phyloP scores from a whole-genome alignment of 2,797 vertebrate species.

The Arctocebus calabarensis region DNA sequence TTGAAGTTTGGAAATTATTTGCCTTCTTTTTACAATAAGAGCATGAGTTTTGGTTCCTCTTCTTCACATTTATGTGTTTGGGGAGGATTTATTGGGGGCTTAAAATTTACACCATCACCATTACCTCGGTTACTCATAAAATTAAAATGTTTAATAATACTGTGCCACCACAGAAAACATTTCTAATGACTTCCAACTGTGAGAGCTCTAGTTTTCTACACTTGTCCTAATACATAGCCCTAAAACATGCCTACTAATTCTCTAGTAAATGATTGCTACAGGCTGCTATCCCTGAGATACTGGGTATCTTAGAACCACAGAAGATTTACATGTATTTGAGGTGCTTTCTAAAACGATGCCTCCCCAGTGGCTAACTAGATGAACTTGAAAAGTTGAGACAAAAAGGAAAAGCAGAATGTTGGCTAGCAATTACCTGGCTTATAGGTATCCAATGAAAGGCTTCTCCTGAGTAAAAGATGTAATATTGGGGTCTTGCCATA shows the following conservation, averaged over 20 bases:
- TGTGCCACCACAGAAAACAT: neutral
- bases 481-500: neutral
- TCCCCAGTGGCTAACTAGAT: neutral
- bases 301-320: neutral
- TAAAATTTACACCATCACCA: neutral
- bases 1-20: constrained; percentile 3
- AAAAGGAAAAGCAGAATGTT: neutral
- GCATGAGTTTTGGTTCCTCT: neutral
- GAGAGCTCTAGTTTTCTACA: neutral
- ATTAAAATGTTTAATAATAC: constrained; percentile 1
- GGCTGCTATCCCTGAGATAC: neutral
- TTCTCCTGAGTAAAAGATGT: neutral
- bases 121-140: neutral
- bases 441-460: neutral
- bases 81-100: neutral
- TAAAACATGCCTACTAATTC: neutral
- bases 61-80: neutral
- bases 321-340: neutral
- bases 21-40: constrained; percentile 11
- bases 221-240: neutral
- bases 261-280: neutral
- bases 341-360: neutral
- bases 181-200: neutral
- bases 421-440: neutral
- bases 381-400: neutral